These are phyloP conservation scores for Motacilla alba DNA, from an alignment of 2,113 vertebrate species.

Conservation along the genomic window DNA sequence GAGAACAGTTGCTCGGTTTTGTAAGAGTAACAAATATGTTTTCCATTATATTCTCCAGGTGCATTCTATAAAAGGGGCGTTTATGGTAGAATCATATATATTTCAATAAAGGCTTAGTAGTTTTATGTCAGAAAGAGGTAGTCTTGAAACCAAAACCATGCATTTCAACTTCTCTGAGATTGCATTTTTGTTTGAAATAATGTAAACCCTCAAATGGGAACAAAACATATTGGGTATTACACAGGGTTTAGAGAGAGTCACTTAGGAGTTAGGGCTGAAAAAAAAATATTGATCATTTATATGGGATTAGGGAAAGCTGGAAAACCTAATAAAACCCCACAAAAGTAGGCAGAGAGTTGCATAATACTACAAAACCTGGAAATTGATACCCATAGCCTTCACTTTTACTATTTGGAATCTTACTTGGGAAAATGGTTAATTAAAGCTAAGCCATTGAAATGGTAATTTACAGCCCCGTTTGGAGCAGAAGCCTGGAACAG, in stretches of 20 bases:
- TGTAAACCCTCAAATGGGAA: neutral
- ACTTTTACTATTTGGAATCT: neutral
- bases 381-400: neutral
- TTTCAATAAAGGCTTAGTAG: constrained; percentile 66
- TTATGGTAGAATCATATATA: constrained; percentile 59
- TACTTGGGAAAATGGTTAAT: constrained; percentile 49
- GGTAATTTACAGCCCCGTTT: neutral
- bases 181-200: constrained; percentile 22
- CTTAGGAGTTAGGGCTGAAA: neutral
- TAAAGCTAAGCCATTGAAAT: constrained; percentile 32
- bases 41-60: constrained; percentile 57
- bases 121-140: constrained; percentile 56
- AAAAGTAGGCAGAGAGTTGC: neutral
- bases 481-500: neutral
- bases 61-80: constrained; percentile 61
- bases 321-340: neutral
- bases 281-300: neutral
- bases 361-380: constrained; percentile 1
- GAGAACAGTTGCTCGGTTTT: neutral
- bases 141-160: constrained; percentile 51
- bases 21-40: constrained; percentile 31
- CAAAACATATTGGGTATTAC: constrained; percentile 9
- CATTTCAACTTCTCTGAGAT: constrained; percentile 26
- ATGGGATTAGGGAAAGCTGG: neutral
- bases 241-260: neutral